Evolutionary conservation across 1,140 invertebrate genomes (phyloP), one percentile per base, ranked within the genome.

Genomic region (Microplitis demolitor): DNA sequence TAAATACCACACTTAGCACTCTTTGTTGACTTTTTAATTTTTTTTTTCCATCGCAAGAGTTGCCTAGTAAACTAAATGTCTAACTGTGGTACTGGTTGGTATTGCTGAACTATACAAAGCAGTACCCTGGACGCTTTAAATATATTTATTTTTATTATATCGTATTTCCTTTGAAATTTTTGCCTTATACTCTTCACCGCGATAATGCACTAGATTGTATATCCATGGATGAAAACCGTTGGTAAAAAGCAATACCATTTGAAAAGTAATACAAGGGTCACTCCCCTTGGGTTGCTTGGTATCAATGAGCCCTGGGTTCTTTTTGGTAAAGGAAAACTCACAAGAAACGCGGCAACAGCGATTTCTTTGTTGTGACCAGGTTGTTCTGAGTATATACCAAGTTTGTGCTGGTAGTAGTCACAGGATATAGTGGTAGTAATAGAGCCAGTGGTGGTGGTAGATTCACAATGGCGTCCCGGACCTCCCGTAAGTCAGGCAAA

Each of bases 341-440:
- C 34, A 45, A 31, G 51, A 61, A 53, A 51, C 9, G 71, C 33
- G 16, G 50, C 69, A 63, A 71, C 62, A 73, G 39, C 69, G 69
- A 74, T 76, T 71, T 72, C 75, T 79, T 80, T 80, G 78, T 79
- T 75, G 72, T 62, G 53, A 56, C 54, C 54, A 37, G 58, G 37
- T 66, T 16, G 35, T 45, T 54, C 4, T 50, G 60, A n/a, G n/a
- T 33, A 67, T 69, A 62, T 64, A 45, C 39, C 39, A 5, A 61
- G 66, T 61, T 39, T 37, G 31, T 11, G 16, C 35, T 60, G 16
- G 24, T 14, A 4, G 6, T 24, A 24, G 24, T 24, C 1, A 24
- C 24, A 24, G 24, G 24, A 24, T 24, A 24, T 24, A 24, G 24
- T 24, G 24, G 24, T 24, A 24, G 24, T 24, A 24, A 24, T 24